phyloP scores from a whole-genome alignment of 2,888 invertebrate species.

The Eurytoma californica region DNA sequence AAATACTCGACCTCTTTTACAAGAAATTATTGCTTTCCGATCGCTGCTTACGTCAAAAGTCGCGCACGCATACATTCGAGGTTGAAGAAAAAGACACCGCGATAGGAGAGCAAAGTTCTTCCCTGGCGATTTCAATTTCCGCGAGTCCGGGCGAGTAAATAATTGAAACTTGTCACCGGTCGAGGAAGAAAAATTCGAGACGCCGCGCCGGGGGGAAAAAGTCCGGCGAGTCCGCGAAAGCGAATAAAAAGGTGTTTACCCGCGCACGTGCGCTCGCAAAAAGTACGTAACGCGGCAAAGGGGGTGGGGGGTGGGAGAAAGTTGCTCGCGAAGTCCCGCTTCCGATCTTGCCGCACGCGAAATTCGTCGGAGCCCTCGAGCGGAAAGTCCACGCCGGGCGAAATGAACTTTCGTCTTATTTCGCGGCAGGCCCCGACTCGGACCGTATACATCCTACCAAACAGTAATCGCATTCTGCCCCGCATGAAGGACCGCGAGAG shows the following conservation, averaged over 20 bases:
- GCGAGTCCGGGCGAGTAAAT: not conserved
- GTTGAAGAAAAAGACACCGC: too few species aligned
- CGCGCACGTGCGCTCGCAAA: not conserved
- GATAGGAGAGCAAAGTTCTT: not conserved
- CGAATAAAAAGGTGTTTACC: not conserved
- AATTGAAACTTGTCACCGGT: not conserved
- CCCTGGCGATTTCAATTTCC: not conserved
- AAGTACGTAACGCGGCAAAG: not conserved
- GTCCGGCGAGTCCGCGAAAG: not conserved
- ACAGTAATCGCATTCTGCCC: constrained; percentile 31
- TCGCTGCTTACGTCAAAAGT: not conserved
- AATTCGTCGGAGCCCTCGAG: not conserved
- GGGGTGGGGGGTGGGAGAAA: not conserved
- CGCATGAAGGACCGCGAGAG: not conserved
- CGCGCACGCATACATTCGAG: not conserved
- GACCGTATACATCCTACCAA: constrained; percentile 18
- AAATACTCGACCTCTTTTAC: too few species aligned
- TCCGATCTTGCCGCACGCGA: not conserved
- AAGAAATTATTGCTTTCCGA: too few species aligned
- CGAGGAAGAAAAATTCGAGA: not conserved
- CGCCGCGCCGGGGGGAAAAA: not conserved
- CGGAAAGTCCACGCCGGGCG: constrained; percentile 22
- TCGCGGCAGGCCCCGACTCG: constrained; percentile 8
- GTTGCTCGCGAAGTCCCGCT: not conserved
- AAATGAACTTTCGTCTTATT: constrained; percentile 47